Evolutionary conservation across 2,113 vertebrate species (phyloP), one percentile per base, ranked within the genome.

Genomic region (Gallinago jamesoni): DNA sequence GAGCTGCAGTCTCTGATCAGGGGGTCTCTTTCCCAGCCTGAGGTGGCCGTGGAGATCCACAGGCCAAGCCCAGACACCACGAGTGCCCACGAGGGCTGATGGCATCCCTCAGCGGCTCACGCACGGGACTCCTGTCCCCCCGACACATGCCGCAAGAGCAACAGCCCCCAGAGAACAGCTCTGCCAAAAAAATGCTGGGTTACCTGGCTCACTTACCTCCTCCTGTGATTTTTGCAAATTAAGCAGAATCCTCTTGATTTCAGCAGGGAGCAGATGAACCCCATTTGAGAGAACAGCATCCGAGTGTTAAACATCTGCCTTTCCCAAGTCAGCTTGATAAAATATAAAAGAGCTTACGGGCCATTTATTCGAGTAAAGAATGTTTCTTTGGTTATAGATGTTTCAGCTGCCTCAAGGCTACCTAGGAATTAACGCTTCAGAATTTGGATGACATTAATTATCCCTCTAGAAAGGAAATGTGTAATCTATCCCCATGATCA

Each of bases 401-500:
- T 74, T 89, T 69, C 95, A 97, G 89, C 80, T 95, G 84, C 43
- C 73, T 84, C 0, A 0, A 92, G 68, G 87, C 60, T 90, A 94
- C 76, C 89, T 93, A 94, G 64, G 89, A 94, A 96, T 96, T 89
- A 95, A 75, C 52, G 59, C 72, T 74, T 89, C 76, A 87, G 72
- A 80, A 92, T 90, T 89, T 84, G 64, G 72, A 90, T 86, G 41
- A 92, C 41, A 74, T 90, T 86, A 94, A 94, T 92, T 92, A 90
- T 56, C 73, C 64, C 37, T 90, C 39, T 68, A 93, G 94, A 93
- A 95, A 81, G 83, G 68, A 95, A 96, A 94, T 63, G 52, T 93
- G 64, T 77, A 70, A 95, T 84, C 83, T 86, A 67, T 43, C 25
- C 39, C 72, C 37, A 25, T 23, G 67, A 80, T 33, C 86, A 47